phyloP scores from a whole-genome alignment of 2,113 vertebrate species.

The Chaetorhynchus papuensis region DNA sequence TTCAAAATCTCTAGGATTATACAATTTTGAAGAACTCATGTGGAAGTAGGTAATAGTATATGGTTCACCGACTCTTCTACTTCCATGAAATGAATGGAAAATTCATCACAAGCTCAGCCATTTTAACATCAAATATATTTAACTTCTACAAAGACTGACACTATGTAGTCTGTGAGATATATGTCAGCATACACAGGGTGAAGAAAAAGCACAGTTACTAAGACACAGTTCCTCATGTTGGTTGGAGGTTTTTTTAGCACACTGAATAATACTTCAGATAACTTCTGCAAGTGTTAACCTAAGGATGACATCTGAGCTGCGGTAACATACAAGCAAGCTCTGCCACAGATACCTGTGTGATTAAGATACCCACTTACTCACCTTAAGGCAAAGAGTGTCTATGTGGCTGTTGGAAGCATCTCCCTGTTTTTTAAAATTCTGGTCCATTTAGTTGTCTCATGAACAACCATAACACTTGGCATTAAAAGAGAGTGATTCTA shows the following conservation, averaged over 20 bases:
- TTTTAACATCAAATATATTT: neutral
- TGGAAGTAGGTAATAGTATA: neutral
- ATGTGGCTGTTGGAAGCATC: neutral
- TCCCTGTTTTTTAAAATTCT: neutral
- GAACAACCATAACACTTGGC: neutral
- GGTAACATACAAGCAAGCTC: neutral
- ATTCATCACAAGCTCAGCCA: neutral
- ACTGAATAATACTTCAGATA: neutral
- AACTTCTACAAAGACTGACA: neutral
- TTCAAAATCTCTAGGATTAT: neutral
- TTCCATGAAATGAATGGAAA: neutral
- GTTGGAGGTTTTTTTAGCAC: fast-evolving
- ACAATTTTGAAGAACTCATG: neutral
- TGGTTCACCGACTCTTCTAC: neutral
- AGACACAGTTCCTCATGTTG: neutral
- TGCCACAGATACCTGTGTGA: neutral
- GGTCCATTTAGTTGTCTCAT: neutral
- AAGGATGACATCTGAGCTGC: neutral
- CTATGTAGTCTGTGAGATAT: neutral
- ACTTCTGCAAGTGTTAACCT: neutral
- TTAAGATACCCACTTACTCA: neutral
- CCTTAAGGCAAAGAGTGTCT: neutral
- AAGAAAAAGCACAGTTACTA: neutral
- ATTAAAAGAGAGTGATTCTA: neutral
- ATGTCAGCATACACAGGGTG: neutral